Percentiles rank a stretch among this genome's conserved stretches.
Conservation (phyloP, 2,797 vertebrate genomes). For the Florisuga fusca region DNA sequence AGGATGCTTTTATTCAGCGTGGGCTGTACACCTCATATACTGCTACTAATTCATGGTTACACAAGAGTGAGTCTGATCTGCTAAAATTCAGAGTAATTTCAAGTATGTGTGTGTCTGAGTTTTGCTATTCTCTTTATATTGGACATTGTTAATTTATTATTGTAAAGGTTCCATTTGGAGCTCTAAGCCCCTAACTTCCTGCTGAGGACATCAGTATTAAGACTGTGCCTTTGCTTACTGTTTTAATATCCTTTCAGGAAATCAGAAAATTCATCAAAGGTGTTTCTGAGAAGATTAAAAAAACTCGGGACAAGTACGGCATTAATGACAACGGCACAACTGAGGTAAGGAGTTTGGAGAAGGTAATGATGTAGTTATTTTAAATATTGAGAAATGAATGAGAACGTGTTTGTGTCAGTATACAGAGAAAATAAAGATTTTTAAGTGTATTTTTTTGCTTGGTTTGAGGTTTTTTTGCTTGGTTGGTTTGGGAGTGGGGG, state of each 20-base stretch:
- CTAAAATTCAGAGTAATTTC: background rate
- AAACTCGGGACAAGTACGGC: conserved; percentile 96
- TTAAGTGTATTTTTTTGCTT: background rate
- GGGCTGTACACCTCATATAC: background rate
- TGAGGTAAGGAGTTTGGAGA: conserved; percentile 81
- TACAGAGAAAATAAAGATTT: background rate
- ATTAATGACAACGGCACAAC: conserved; percentile 97
- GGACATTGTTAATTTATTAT: background rate
- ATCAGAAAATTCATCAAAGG: conserved; percentile 92
- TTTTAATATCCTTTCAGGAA: conserved; percentile 82
- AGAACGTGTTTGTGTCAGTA: background rate
- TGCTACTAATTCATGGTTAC: background rate
- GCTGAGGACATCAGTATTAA: background rate
- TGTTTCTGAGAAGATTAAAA: conserved; percentile 93
- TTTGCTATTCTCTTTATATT: background rate
- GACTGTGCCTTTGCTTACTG: background rate
- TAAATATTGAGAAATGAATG: background rate
- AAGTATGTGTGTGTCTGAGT: background rate
- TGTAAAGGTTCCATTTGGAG: background rate
- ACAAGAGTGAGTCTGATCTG: background rate
- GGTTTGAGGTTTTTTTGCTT: too few relatives aligned
- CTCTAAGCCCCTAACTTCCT: background rate
- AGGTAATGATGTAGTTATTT: background rate
- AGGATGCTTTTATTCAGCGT: background rate
- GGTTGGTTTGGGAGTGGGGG: too few relatives aligned